Evolutionary conservation across 2,888 invertebrate species (phyloP).

Genomic region (Trichogramma evanescens): DNA sequence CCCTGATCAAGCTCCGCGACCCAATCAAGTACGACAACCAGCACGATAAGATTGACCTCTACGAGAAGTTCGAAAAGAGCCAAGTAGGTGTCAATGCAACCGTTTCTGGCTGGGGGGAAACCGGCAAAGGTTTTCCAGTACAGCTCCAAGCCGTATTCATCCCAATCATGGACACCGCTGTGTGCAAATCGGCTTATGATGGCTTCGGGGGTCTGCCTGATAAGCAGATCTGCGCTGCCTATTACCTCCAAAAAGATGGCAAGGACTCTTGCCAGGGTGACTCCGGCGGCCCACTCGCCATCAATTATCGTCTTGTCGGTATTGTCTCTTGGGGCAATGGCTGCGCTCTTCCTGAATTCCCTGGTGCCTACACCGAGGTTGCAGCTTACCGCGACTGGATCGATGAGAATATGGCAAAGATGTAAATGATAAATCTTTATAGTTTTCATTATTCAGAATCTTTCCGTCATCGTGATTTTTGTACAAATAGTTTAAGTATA

Average conservation of each 20-base stretch:
- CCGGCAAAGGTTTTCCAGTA: conserved; percentile 24
- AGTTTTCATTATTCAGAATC: not conserved
- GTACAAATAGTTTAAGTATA: no score
- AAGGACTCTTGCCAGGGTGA: conserved; percentile 35
- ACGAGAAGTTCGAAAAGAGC: not conserved
- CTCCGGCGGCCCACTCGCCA: conserved; percentile 33
- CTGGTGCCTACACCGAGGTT: conserved; percentile 50
- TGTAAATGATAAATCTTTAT: not conserved
- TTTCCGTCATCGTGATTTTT: no score
- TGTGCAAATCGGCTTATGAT: conserved; percentile 50
- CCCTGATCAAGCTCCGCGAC: conserved; percentile 49
- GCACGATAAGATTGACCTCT: conserved; percentile 48
- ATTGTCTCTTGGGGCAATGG: conserved; percentile 50
- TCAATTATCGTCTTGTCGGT: conserved; percentile 32
- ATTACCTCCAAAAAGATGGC: conserved; percentile 48
- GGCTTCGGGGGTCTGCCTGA: conserved; percentile 25
- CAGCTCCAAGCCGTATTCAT: conserved; percentile 9
- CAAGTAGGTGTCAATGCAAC: conserved; percentile 14
- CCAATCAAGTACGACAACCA: conserved; percentile 49
- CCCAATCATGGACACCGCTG: conserved; percentile 50
- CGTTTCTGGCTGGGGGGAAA: conserved; percentile 33
- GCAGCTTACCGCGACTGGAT: conserved; percentile 49
- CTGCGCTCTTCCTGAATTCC: conserved; percentile 49
- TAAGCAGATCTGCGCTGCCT: conserved; percentile 55
- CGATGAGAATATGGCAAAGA: not conserved